Conservation (phyloP, 1,140 invertebrate species). For the Tetragnatha versicolor region DNA sequence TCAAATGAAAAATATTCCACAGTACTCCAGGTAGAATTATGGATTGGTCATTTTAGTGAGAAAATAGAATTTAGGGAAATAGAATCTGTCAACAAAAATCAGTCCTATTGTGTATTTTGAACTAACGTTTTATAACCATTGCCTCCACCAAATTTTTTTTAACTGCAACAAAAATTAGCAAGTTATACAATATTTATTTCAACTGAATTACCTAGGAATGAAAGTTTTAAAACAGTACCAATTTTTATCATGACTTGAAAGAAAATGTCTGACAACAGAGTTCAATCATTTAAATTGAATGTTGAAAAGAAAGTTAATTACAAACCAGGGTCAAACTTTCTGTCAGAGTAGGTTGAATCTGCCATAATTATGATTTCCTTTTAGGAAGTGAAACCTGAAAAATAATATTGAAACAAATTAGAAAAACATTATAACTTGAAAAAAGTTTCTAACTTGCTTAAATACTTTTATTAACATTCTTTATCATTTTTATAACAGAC, state of each 20-base stretch:
- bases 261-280: neutral
- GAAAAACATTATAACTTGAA: neutral
- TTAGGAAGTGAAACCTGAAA: neutral
- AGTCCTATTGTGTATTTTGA: too few species aligned
- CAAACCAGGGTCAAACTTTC: conserved; percentile 23
- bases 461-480: neutral
- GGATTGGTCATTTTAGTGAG: too few species aligned
- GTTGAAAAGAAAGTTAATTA: neutral
- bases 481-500: neutral
- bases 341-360: conserved; percentile 5
- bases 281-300: neutral
- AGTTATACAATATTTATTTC: neutral
- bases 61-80: too few species aligned
- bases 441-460: neutral
- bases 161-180: neutral
- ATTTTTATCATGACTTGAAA: neutral
- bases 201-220: neutral
- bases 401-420: neutral
- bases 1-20: too few species aligned
- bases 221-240: neutral
- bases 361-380: conserved; percentile 23
- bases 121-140: too few species aligned
- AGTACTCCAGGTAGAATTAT: too few species aligned
- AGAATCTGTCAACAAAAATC: too few species aligned
- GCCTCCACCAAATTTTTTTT: too few species aligned